Evolutionary conservation across 2,888 invertebrate genomes (phyloP), one percentile per base, ranked within the genome.

Genomic region (Acleris cristana): DNA sequence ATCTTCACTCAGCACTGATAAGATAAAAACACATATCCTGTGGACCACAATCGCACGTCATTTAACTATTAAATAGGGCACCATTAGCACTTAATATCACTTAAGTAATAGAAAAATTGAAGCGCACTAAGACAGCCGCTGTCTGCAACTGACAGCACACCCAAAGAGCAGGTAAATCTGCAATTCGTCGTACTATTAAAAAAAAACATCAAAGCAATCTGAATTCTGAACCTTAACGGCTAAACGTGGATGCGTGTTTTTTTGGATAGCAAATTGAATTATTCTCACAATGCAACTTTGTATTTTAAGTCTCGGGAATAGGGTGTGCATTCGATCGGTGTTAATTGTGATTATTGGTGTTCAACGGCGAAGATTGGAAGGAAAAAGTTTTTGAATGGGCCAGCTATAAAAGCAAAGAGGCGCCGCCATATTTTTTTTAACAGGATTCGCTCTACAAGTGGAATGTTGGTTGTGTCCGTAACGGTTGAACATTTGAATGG

Each of bases 101-200:
- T 62, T 48, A 18, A 54, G n/a, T 45, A 12, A 51, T 48, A 67
- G 34, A 34, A 54, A 53, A 58, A 57, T 62, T 30, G 62, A 12
- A 71, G 72, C 72, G 69, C 71, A 67, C 64, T 66, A 49, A 57
- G 73, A 74, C 72, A 74, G 73, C 76, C 75, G 69, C 71, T 70
- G 73, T 66, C 73, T 53, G 55, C 73, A 74, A 76, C 78, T 76
- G 77, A 81, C 78, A 79, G 80, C 79, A 79, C 76, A 80, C 80
- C 76, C 75, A 72, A 71, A 69, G 74, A 78, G 82, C 88, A 88
- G 88, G 89, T 88, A 89, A 85, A 84, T 85, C 86, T 81, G 85
- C 85, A 82, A 84, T 81, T 80, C 81, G 76, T 83, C 76, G 72
- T 74, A 72, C 74, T 73, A 77, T 34, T 79, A 73, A 76, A 75